phyloP scores from a whole-genome alignment of 1,140 invertebrate species.

The Dendroctonus valens region DNA sequence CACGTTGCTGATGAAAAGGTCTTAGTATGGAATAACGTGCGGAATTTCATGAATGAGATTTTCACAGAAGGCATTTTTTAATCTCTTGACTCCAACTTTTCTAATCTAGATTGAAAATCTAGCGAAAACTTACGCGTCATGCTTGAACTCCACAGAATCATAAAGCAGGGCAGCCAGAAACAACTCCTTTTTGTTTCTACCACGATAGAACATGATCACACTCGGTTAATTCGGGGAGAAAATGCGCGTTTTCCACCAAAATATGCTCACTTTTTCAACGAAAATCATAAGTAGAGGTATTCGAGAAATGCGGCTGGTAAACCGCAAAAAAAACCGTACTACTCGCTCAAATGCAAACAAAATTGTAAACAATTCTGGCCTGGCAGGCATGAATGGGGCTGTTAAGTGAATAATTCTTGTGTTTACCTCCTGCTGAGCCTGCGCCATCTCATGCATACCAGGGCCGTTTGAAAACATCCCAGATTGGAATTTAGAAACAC shows the following conservation, averaged over 20 bases:
- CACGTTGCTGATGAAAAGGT: background rate
- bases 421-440: too few relatives aligned
- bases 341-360: background rate
- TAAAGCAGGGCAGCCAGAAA: constrained; percentile 48
- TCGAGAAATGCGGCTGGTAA: background rate
- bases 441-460: too few relatives aligned
- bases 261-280: too few relatives aligned
- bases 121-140: constrained; percentile 42
- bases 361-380: constrained; percentile 9
- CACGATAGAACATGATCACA: constrained; percentile 35
- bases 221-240: background rate
- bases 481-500: too few relatives aligned
- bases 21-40: background rate
- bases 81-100: background rate
- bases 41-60: background rate
- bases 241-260: too few relatives aligned
- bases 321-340: constrained; percentile 2
- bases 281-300: too few relatives aligned
- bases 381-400: too few relatives aligned
- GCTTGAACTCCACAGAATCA: constrained; percentile 45
- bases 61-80: background rate
- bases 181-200: constrained; percentile 40
- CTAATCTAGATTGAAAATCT: background rate
- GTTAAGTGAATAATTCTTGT: too few relatives aligned
- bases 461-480: too few relatives aligned